A percentile compares a stretch with the other conserved stretches of the same genome.
Evolutionary conservation across 1,140 invertebrate genomes (phyloP).

Genomic region (Muscidifurax raptorellus): DNA sequence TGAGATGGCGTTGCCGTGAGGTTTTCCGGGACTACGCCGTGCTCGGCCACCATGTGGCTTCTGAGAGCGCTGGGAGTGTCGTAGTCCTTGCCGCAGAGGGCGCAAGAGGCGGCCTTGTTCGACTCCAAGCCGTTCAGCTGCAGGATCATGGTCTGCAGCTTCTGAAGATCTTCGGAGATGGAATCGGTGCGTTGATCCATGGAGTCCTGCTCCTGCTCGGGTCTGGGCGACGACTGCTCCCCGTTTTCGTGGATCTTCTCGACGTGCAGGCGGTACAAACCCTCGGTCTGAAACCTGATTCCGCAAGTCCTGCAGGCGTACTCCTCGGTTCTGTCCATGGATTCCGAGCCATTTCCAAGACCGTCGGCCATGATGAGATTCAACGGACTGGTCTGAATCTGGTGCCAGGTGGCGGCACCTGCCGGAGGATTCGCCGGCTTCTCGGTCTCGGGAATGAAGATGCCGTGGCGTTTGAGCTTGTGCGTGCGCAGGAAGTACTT

Average conservation of each 20-base stretch:
- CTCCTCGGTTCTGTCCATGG: conserved; percentile 68
- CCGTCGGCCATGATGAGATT: conserved; percentile 79
- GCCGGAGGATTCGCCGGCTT: conserved; percentile 70
- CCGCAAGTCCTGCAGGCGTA: conserved; percentile 77
- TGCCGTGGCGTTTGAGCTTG: conserved; percentile 89
- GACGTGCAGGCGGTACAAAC: conserved; percentile 76
- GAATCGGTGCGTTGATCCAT: conserved; percentile 74
- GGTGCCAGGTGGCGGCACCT: conserved; percentile 72
- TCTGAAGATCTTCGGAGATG: conserved; percentile 88
- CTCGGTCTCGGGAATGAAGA: conserved; percentile 78
- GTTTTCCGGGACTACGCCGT: conserved; percentile 69
- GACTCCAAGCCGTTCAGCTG: conserved; percentile 88
- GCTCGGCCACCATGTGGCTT: conserved; percentile 80
- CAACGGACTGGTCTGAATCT: conserved; percentile 79
- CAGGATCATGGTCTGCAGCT: conserved; percentile 93
- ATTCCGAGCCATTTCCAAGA: conserved; percentile 62
- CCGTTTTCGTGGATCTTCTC: conserved; percentile 69
- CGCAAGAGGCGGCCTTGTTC: conserved; percentile 77
- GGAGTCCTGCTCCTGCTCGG: conserved; percentile 62
- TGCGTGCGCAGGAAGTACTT: conserved; percentile 96
- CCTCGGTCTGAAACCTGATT: conserved; percentile 77
- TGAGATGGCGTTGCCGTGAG: conserved; percentile 45
- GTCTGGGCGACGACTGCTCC: conserved; percentile 70
- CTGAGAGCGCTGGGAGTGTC: conserved; percentile 78
- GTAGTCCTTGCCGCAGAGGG: conserved; percentile 79